Base-by-base conservation (phyloP, 2,113 vertebrate genomes). In the Bubo blakistoni region DNA sequence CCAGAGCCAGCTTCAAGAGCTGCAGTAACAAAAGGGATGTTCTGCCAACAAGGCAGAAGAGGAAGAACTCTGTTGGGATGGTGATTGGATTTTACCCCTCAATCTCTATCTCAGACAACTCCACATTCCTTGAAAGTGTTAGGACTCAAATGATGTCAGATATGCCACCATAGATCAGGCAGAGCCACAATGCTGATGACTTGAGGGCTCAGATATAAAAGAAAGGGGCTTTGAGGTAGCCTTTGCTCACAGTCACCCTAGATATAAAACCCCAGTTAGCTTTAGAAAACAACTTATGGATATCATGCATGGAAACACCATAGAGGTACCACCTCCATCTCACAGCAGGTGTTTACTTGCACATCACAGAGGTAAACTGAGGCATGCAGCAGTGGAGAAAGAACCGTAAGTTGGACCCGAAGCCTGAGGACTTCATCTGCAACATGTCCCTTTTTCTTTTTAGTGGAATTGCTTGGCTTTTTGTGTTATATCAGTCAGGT, bases 341-440 rank as follows among this genome's bases (percentile, higher is more conserved):
- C 92, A 90, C 44, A 46, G 46, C 7, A 82, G 16, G 7, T 46
- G 32, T 27, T 73, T 86, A 42, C 38, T 77, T 26, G 62, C 22
- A 67, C 17, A 47, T 44, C 30, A 22, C 1, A 61, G 54, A 67
- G 57, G 57, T 40, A 94, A 94, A 82, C 70, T 58, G 90, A 90
- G 90, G 78, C 70, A 85, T 1, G 7, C 29, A 65, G 19, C n/a
- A 71, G 16, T 19, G 24, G 15, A n/a, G 24, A 38, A 42, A 17
- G 8, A 52, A 59, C 21, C 0, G 0, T 22, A 72, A 63, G 15
- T 0, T 38, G 21, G 32, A 66, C 17, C 15, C 0, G 0, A 69
- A 85, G 74, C 52, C 38, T 49, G 10, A 38, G 14, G 20, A 3
- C 26, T 81, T 81, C 26, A 54, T 65, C 30, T 76, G 26, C 30